Evolutionary conservation across 2,113 vertebrate genomes (phyloP).

Genomic region (Erpornis zantholeuca): DNA sequence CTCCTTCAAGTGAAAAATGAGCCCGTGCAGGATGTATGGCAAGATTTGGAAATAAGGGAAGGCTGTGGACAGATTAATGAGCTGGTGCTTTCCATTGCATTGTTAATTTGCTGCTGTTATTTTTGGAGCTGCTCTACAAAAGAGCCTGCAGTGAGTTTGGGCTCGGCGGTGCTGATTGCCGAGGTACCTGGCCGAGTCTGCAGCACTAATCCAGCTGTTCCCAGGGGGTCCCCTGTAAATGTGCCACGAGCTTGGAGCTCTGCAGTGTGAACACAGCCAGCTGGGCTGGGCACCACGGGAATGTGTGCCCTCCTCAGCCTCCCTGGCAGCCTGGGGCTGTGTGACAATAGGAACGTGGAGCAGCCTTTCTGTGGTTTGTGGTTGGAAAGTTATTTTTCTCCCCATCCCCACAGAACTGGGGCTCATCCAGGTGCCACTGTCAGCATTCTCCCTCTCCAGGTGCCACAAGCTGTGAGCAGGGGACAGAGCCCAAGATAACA

Average conservation of each 20-base stretch:
- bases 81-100: background rate
- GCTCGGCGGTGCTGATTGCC: background rate
- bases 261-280: rapidly evolving
- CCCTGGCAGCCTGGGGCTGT: background rate
- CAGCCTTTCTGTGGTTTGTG: background rate
- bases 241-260: background rate
- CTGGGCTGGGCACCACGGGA: background rate
- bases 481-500: background rate
- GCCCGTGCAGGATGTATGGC: background rate
- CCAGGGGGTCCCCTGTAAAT: background rate
- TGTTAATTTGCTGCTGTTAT: background rate
- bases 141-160: background rate
- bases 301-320: background rate
- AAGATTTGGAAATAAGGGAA: background rate
- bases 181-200: background rate
- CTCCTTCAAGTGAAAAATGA: background rate
- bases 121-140: background rate
- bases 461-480: background rate
- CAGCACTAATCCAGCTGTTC: background rate
- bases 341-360: background rate
- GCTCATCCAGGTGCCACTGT: background rate
- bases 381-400: background rate
- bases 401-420: background rate
- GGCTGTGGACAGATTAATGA: background rate
- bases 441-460: background rate